Conservation (phyloP, 2,888 invertebrate genomes). For the Melanophora roralis region DNA sequence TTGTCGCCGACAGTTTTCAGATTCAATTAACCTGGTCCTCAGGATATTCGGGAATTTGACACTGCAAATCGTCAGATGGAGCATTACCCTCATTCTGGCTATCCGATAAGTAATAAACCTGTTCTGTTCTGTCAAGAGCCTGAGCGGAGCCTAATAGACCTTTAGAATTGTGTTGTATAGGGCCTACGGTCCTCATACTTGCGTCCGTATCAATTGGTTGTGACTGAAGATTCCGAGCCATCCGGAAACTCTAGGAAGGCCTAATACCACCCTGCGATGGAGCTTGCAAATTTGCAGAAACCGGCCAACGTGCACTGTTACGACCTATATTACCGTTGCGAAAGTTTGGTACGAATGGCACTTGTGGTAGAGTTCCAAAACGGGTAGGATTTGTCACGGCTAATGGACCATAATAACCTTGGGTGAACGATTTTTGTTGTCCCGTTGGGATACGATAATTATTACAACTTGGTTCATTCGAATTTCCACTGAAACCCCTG, state of each 20-base stretch:
- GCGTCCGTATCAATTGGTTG: neutral
- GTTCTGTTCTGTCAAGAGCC: neutral
- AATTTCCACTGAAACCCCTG: neutral
- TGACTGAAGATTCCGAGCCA: neutral
- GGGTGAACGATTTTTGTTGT: neutral
- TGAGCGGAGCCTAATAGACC: neutral
- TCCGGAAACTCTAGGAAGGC: neutral
- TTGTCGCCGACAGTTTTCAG: too few relatives aligned
- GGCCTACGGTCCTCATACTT: neutral
- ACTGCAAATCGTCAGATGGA: neutral
- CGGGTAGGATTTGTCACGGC: neutral
- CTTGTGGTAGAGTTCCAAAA: neutral
- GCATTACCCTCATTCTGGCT: neutral
- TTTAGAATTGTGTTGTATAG: neutral
- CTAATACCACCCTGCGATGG: neutral
- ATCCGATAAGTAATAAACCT: neutral
- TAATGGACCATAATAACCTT: neutral
- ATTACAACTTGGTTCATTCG: neutral
- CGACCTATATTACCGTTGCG: neutral
- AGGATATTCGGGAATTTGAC: neutral
- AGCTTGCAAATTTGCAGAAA: neutral
- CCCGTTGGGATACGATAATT: neutral
- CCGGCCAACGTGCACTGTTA: neutral
- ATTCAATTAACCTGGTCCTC: too few relatives aligned
- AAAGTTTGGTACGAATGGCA: neutral